These are phyloP conservation scores for Pharmacophagus antenor DNA, from an alignment of 2,888 invertebrate genomes.

Conservation along the genomic window DNA sequence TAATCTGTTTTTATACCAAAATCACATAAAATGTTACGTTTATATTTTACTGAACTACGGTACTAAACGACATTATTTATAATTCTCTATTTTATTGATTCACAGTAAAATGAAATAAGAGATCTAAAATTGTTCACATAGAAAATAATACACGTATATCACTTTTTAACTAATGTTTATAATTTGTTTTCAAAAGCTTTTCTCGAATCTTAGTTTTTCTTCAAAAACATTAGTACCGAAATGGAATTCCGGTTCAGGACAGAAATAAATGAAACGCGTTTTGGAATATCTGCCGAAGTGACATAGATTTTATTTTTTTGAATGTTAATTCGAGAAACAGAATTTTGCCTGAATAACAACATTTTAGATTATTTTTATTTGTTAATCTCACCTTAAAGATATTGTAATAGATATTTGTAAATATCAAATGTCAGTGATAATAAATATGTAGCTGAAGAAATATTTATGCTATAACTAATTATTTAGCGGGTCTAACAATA, in stretches of 20 bases:
- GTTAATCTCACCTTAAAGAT: not conserved
- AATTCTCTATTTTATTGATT: too few species aligned
- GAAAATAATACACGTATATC: too few species aligned
- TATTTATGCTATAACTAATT: not conserved
- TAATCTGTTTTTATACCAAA: too few species aligned
- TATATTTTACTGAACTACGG: too few species aligned
- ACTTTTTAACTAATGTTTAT: not conserved
- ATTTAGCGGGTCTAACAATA: constrained; percentile 7
- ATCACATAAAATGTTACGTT: too few species aligned
- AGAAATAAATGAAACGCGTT: constrained; percentile 21
- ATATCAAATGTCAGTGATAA: not conserved
- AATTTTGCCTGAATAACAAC: not conserved
- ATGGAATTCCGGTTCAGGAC: constrained; percentile 23
- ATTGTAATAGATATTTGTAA: not conserved
- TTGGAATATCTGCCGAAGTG: constrained; percentile 27
- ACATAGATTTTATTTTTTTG: constrained; percentile 7
- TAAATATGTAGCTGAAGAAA: not conserved
- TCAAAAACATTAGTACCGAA: constrained; percentile 12
- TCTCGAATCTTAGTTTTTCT: not conserved
- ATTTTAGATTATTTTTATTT: not conserved
- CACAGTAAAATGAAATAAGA: too few species aligned
- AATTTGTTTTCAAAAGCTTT: not conserved
- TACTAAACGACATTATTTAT: too few species aligned
- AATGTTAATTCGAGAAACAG: not conserved
- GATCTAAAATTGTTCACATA: too few species aligned